phyloP scores from a whole-genome alignment of 2,888 invertebrate species.

The Drosophila mulleri region DNA sequence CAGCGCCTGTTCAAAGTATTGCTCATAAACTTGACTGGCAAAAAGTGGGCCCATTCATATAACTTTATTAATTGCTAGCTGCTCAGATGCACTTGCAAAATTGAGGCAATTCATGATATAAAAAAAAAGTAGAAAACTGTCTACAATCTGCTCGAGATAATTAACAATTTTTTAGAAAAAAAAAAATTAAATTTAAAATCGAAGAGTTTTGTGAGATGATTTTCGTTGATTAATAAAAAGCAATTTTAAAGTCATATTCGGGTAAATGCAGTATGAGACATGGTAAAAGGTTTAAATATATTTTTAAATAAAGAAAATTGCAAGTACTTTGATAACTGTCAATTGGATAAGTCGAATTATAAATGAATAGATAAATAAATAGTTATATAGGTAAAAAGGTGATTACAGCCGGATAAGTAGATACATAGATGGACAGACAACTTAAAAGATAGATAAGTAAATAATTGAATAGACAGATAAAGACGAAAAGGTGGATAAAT shows the following conservation, averaged over 20 bases:
- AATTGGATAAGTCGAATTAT: too few relatives aligned
- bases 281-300: too few relatives aligned
- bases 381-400: too few relatives aligned
- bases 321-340: too few relatives aligned
- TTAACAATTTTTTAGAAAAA: background rate
- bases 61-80: slow-evolving; percentile 25
- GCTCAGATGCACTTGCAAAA: background rate
- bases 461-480: too few relatives aligned
- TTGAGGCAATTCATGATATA: background rate
- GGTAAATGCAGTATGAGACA: background rate
- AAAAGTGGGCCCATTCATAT: slow-evolving; percentile 5
- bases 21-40: slow-evolving; percentile 7
- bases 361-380: too few relatives aligned
- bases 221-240: background rate
- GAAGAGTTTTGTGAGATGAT: background rate
- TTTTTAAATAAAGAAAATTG: too few relatives aligned
- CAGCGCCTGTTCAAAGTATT: slow-evolving; percentile 1
- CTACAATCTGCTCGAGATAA: background rate
- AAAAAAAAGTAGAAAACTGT: background rate
- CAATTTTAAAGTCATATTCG: fast-evolving
- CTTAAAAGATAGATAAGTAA: too few relatives aligned
- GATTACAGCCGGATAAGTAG: too few relatives aligned
- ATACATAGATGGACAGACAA: too few relatives aligned
- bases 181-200: background rate
- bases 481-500: too few relatives aligned